Percentiles rank a stretch among this genome's conserved stretches.
These are phyloP conservation scores for Automeris io DNA, from an alignment of 2,888 invertebrate genomes.

Conservation along the genomic window DNA sequence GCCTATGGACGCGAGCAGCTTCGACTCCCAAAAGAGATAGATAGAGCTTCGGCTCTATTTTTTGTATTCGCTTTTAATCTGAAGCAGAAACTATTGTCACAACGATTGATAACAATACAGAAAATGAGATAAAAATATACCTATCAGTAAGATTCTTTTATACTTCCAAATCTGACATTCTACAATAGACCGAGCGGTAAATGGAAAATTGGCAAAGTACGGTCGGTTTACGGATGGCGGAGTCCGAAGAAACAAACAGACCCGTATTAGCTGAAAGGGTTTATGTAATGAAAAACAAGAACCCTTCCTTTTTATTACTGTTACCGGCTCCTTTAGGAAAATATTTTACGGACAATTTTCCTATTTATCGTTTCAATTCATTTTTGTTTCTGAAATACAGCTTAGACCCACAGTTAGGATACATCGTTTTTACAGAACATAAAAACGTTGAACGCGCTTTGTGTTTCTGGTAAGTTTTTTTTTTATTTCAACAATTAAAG, in stretches of 20 bases:
- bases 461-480: too few species aligned
- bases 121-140: conserved; percentile 6
- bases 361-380: conserved; percentile 16
- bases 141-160: background rate
- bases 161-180: conserved; percentile 2
- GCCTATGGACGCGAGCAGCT: too few species aligned
- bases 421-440: background rate
- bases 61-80: too few species aligned
- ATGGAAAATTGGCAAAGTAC: conserved; percentile 21
- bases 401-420: background rate
- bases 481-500: too few species aligned
- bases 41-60: too few species aligned
- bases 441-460: too few species aligned
- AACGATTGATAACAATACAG: background rate
- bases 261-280: conserved; percentile 38
- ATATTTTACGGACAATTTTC: conserved; percentile 25
- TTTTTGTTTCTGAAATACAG: conserved; percentile 5
- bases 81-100: too few species aligned
- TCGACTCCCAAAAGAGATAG: too few species aligned
- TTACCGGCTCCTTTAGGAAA: conserved; percentile 17
- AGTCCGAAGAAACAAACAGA: conserved; percentile 23
- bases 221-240: conserved; percentile 14
- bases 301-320: conserved; percentile 28
- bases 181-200: conserved; percentile 10
- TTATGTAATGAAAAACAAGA: conserved; percentile 30